A percentile compares a stretch with the other conserved stretches of the same genome.
These are phyloP conservation scores for Nyleta sp. DNA, from an alignment of 2,888 invertebrate species.

Conservation along the genomic window DNA sequence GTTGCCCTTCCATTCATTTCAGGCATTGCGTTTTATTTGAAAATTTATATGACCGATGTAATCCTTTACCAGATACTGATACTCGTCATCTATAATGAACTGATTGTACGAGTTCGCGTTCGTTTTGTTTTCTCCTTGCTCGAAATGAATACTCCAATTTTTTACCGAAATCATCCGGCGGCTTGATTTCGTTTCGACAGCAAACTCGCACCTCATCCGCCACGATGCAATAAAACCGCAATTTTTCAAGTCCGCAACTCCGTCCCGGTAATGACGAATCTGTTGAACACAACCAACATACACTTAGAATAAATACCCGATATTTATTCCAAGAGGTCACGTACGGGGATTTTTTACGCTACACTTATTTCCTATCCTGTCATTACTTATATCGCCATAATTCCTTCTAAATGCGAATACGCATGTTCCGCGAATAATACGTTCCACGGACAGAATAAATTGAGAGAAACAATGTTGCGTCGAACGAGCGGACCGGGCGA, in stretches of 20 bases:
- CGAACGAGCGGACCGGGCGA: neutral
- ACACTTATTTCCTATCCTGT: slow-evolving; percentile 53
- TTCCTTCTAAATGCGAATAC: slow-evolving; percentile 46
- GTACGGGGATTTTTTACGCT: slow-evolving; percentile 49
- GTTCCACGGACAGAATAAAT: slow-evolving; percentile 35
- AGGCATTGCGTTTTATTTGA: too few species aligned
- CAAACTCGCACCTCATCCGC: too few species aligned
- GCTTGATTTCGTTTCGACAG: neutral
- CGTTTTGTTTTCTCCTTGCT: neutral
- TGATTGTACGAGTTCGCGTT: too few species aligned
- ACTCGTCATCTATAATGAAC: too few species aligned
- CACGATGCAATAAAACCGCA: slow-evolving; percentile 27
- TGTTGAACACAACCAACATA: slow-evolving; percentile 29
- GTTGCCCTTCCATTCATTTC: neutral
- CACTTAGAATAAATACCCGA: slow-evolving; percentile 57
- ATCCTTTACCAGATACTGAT: too few species aligned
- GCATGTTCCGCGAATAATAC: slow-evolving; percentile 44
- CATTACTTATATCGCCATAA: slow-evolving; percentile 50
- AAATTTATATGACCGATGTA: too few species aligned
- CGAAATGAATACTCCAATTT: neutral
- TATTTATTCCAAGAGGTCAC: slow-evolving; percentile 58
- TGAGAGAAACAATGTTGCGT: slow-evolving; percentile 46
- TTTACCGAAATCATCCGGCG: neutral
- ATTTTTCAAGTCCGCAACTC: slow-evolving; percentile 26
- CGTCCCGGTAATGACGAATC: slow-evolving; percentile 34